Evolutionary conservation across 1,140 invertebrate species (phyloP).

Genomic region (Bombus sylvicola): DNA sequence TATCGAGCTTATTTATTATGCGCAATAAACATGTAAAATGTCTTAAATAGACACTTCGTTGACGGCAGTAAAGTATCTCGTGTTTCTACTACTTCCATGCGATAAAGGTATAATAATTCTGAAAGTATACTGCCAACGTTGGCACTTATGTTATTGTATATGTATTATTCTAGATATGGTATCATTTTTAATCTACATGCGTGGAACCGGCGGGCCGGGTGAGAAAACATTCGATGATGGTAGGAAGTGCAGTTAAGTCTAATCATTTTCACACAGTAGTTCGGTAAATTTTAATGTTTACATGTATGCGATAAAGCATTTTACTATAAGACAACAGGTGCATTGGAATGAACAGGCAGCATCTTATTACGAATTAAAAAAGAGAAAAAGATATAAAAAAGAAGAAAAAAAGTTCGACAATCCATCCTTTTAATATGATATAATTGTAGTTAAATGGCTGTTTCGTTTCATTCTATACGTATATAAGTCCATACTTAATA

Average conservation of each 20-base stretch:
- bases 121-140: conserved; percentile 34
- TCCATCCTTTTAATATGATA: conserved; percentile 20
- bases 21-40: conserved; percentile 21
- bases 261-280: conserved; percentile 40
- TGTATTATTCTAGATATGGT: conserved; percentile 55
- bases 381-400: neutral
- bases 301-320: conserved; percentile 14
- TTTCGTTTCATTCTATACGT: neutral
- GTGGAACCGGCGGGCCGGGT: conserved; percentile 66
- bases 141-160: conserved; percentile 47
- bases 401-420: conserved; percentile 13
- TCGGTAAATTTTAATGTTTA: conserved; percentile 40
- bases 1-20: conserved; percentile 55
- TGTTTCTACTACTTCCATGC: conserved; percentile 47
- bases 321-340: conserved; percentile 27
- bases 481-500: neutral
- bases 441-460: conserved; percentile 9
- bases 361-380: neutral
- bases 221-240: conserved; percentile 55
- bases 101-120: conserved; percentile 51
- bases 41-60: conserved; percentile 18
- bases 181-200: conserved; percentile 59
- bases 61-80: conserved; percentile 28
- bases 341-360: conserved; percentile 27
- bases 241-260: conserved; percentile 42